Evolutionary conservation across 2,113 vertebrate genomes (phyloP), one percentile per base, ranked within the genome.

Genomic region (Mungos mungo): DNA sequence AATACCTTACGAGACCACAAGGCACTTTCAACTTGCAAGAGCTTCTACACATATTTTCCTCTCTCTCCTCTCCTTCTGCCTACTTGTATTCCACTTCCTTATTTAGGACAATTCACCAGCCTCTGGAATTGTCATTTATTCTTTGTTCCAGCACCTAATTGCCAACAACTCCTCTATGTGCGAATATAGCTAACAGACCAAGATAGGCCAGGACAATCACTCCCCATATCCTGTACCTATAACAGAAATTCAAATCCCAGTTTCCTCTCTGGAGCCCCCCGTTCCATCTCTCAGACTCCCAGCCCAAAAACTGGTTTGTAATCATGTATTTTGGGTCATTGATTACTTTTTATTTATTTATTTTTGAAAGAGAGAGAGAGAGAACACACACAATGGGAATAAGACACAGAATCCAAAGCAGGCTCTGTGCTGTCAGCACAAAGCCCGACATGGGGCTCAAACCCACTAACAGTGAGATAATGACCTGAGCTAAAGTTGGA

Each of bases 11-110:
- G 54, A 96, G 82, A 89, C 52, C 76, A 15, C 0, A 90, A 93
- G 88, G 50, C 9, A 4, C 85, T 95, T 96, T 97, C 13, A 0
- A 96, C 93, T 90, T 98, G 79, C 83, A 95, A 97, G 96, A 97
- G 66, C 63, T 2, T 0, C 95, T 77, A 74, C 52, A 33, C 3
- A 0, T n/a, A 95, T 92, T 93, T 96, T 79, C 29, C n/a, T 27
- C 3, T 76, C 79, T 76, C 60, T 68, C 50, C 65, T 90, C 41
- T 74, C 72, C 52, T 5, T 50, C 92, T 85, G 71, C 33, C 45
- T 92, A 66, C 90, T 0, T 82, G 19, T 81, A 93, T 14, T 84
- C 50, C 4, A 93, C 63, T 88, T 93, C 31, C 68, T 65, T 74
- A 65, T 50, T 93, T 95, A 19, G 65, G 23, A 47, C 2, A 38